Evolutionary conservation across 2,888 invertebrate species (phyloP), one percentile per base, ranked within the genome.

Genomic region (Rhingia campestris): DNA sequence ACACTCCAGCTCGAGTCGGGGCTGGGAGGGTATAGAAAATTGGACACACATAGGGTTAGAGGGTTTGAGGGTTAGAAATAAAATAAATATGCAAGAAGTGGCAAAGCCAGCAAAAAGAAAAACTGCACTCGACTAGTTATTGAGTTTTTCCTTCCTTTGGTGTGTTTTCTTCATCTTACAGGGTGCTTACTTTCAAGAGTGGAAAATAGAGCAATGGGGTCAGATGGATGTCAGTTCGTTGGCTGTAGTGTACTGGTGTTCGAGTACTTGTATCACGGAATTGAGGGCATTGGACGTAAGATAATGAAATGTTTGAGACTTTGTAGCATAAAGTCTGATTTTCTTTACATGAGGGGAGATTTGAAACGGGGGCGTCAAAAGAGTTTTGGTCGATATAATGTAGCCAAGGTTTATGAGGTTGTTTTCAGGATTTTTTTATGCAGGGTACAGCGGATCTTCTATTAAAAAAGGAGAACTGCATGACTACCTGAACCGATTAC

Each of bases 1-100:
- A 22, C 22, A 22, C 22, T 22, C 22, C 2, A 22, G 22, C 22
- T 2, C 2, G 22, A 22, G 22, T 2, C 22, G 22, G 10, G n/a
- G 33, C 35, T 12, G 14, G 45, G n/a, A 41, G 70, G 61, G 45
- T 61, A 35, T 61, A 41, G 53, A 53, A 61, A 61, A 72, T 59
- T 72, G 72, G 35, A 61, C 72, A 59, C 59, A 59, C 51, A 63
- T 12, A 14, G 2, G 22, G 22, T 22, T 22, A 2, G 22, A 22
- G 22, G 22, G 22, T 22, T 22, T 22, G 14, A 73, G 59, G 72
- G 51, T 51, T 43, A 9, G 30, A 53, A 22, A 45, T 14, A 30
- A 45, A 51, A 72, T 72, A 61, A 72, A 53, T 72, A 72, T 61
- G 51, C 72, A 72, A 61, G 45, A 61, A 22, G 22, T 22, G 53